Conservation (phyloP, 2,113 vertebrate genomes). For the Pygoscelis antarcticus region DNA sequence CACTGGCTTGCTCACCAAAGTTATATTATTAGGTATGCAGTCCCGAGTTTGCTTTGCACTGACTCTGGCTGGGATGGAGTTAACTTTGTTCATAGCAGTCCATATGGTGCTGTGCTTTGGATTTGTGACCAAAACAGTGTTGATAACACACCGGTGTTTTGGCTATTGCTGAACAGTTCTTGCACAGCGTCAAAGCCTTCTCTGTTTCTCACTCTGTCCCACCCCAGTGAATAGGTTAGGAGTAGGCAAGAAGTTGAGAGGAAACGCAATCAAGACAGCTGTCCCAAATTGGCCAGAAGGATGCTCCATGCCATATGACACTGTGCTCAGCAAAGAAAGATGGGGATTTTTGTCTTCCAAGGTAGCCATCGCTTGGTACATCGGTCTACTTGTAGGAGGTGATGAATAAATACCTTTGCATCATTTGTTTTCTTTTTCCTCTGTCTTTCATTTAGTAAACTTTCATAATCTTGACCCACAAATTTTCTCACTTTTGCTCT, state of each 20-base stretch:
- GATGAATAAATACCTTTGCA: not conserved
- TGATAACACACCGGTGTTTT: not conserved
- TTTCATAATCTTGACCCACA: not conserved
- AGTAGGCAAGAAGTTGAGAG: not conserved
- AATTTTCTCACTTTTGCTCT: not conserved
- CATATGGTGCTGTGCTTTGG: not conserved
- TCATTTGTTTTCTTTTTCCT: not conserved
- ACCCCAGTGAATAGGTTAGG: not conserved
- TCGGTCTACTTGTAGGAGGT: not conserved
- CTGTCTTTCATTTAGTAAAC: not conserved
- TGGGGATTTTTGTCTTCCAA: not conserved
- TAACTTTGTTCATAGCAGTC: not conserved
- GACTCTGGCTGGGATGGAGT: not conserved
- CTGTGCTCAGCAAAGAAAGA: not conserved
- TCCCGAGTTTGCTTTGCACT: not conserved
- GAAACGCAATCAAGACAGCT: not conserved
- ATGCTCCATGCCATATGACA: not conserved
- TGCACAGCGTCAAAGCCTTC: not conserved
- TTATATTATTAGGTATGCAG: not conserved
- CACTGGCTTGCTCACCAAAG: not conserved
- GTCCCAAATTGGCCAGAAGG: not conserved
- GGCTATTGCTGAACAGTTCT: not conserved
- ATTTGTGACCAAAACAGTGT: not conserved
- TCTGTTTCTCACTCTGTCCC: not conserved
- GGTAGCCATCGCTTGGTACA: not conserved